phyloP scores from a whole-genome alignment of 2,888 invertebrate species.

The Diaphora mendica region DNA sequence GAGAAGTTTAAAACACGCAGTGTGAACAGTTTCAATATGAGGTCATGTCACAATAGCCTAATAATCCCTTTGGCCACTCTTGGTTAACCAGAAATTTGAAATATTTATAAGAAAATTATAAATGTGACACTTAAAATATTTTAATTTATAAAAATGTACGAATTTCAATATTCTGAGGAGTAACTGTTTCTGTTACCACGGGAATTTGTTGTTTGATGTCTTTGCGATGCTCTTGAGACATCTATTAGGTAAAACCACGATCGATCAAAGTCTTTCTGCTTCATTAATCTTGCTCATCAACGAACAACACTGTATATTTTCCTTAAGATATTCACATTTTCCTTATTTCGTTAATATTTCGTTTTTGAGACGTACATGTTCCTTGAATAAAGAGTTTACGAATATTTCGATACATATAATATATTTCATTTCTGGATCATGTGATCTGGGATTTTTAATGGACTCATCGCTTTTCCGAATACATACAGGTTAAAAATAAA shows the following conservation, averaged over 20 bases:
- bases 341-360: conserved; percentile 65
- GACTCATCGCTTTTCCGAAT: neutral
- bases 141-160: neutral
- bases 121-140: neutral
- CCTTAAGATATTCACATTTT: conserved; percentile 72
- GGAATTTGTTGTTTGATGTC: conserved; percentile 58
- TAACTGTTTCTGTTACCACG: conserved; percentile 61
- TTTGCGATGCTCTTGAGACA: conserved; percentile 65
- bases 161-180: neutral
- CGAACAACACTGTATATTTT: conserved; percentile 69
- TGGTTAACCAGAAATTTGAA: neutral
- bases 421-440: neutral
- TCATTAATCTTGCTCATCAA: conserved; percentile 85
- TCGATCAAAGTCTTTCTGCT: conserved; percentile 83
- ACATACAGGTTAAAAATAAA: neutral
- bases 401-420: neutral
- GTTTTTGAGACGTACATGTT: conserved; percentile 24
- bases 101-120: neutral
- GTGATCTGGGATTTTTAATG: neutral
- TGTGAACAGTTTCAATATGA: too few species aligned
- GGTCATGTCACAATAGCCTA: neutral
- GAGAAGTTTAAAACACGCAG: too few species aligned
- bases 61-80: neutral
- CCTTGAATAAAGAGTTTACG: neutral
- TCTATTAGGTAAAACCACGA: conserved; percentile 82